Evolutionary conservation across 2,797 vertebrate species (phyloP).

Genomic region (Chelidonichthys spinosus): DNA sequence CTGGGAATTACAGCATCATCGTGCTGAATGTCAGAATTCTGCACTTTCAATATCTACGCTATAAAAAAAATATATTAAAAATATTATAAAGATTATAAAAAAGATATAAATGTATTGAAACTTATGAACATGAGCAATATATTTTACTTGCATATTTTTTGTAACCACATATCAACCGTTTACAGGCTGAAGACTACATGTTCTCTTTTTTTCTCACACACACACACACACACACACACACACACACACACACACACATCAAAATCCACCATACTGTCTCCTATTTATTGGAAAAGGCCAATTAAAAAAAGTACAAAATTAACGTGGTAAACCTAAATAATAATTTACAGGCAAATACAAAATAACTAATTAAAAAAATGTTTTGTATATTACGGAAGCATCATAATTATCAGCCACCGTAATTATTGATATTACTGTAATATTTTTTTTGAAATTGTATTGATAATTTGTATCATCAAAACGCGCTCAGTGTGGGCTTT

Average conservation of each 20-base stretch:
- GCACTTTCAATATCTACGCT: slow-evolving; percentile 13
- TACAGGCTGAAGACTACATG: slow-evolving; percentile 13
- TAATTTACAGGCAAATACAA: neutral
- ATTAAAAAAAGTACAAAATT: slow-evolving; percentile 33
- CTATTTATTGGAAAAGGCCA: slow-evolving; percentile 25
- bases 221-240: slow-evolving; percentile 7
- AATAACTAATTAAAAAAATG: slow-evolving; percentile 20
- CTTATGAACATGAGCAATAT: slow-evolving; percentile 4
- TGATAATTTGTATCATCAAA: slow-evolving; percentile 49
- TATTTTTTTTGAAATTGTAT: slow-evolving; percentile 28
- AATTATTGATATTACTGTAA: slow-evolving; percentile 40
- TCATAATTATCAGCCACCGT: slow-evolving; percentile 37
- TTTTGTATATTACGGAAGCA: slow-evolving; percentile 27
- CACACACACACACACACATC: neutral
- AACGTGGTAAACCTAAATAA: slow-evolving; percentile 39
- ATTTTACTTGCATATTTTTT: slow-evolving; percentile 11
- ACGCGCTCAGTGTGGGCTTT: slow-evolving; percentile 30
- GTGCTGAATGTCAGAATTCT: slow-evolving; percentile 14
- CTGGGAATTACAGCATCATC: slow-evolving; percentile 41
- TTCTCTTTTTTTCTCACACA: neutral
- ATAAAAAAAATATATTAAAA: slow-evolving; percentile 3
- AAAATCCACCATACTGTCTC: neutral
- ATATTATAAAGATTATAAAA: neutral
- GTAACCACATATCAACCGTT: slow-evolving; percentile 3
- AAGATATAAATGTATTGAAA: neutral